Conservation (phyloP, 2,888 invertebrate genomes). For the Pollenia labialis region DNA sequence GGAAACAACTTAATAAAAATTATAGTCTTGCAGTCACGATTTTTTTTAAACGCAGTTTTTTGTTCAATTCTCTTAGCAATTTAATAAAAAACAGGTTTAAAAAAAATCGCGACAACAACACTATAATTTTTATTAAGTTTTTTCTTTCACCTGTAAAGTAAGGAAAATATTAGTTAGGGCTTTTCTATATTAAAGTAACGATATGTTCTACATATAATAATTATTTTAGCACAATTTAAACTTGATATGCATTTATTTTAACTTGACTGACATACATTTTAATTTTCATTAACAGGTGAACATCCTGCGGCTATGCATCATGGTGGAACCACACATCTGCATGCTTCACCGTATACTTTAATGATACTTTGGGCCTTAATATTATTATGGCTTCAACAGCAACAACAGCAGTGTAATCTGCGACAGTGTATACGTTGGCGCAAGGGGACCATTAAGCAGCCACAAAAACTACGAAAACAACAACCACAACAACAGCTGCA, state of each 20-base stretch:
- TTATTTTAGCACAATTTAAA: conserved; percentile 8
- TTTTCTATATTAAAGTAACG: no score
- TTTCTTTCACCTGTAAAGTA: no score
- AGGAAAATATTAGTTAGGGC: no score
- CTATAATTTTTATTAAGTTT: no score
- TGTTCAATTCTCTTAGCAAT: no score
- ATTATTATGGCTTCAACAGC: conserved; percentile 74
- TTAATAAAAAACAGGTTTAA: no score
- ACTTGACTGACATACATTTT: conserved; percentile 74
- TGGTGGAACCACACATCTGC: conserved; percentile 84
- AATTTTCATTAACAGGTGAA: conserved; percentile 86
- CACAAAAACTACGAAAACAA: conserved; percentile 53
- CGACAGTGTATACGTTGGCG: conserved; percentile 76
- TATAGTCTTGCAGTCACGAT: no score
- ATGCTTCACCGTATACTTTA: conserved; percentile 77
- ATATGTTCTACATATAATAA: background rate
- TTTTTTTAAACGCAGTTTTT: no score
- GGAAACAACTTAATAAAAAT: no score
- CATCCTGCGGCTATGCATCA: conserved; percentile 95
- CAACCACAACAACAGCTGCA: conserved; percentile 13
- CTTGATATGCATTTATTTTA: conserved; percentile 10
- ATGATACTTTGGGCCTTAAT: conserved; percentile 79
- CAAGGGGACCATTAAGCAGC: conserved; percentile 73
- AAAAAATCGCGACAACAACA: no score
- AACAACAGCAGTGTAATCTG: conserved; percentile 71